Conservation (phyloP, 1,140 invertebrate species). For the Halyomorpha halys region DNA sequence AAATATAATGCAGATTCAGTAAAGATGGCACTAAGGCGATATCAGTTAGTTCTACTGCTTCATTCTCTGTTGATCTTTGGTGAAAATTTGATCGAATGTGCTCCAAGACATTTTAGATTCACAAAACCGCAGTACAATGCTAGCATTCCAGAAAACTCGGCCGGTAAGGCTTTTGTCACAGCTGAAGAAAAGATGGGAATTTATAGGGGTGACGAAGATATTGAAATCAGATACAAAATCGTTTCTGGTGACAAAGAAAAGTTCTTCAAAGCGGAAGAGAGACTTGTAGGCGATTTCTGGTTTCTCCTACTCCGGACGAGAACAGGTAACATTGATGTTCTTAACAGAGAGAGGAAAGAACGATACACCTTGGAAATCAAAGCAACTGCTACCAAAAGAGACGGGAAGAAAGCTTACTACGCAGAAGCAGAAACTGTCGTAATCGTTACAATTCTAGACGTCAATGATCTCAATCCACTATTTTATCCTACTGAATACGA, state of each 20-base stretch:
- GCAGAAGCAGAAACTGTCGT: constrained; percentile 63
- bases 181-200: constrained; percentile 60
- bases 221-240: constrained; percentile 70
- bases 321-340: constrained; percentile 67
- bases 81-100: background rate
- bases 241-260: constrained; percentile 72
- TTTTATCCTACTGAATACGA: constrained; percentile 83
- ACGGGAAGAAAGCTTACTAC: constrained; percentile 43
- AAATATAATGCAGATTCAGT: background rate
- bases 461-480: constrained; percentile 83
- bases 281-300: constrained; percentile 81
- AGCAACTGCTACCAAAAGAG: constrained; percentile 52
- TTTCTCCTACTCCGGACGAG: constrained; percentile 79
- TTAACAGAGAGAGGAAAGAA: constrained; percentile 84
- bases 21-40: background rate
- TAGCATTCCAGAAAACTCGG: constrained; percentile 81
- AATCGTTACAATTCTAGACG: constrained; percentile 70
- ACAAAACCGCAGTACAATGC: constrained; percentile 71
- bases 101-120: constrained; percentile 47
- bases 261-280: constrained; percentile 85
- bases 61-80: background rate
- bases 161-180: constrained; percentile 68
- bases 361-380: constrained; percentile 69
- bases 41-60: background rate
- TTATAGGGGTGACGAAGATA: constrained; percentile 41